A percentile compares a stretch with the other conserved stretches of the same genome.
Evolutionary conservation across 2,888 invertebrate genomes (phyloP).

Genomic region (Agriopis leucophaearia): DNA sequence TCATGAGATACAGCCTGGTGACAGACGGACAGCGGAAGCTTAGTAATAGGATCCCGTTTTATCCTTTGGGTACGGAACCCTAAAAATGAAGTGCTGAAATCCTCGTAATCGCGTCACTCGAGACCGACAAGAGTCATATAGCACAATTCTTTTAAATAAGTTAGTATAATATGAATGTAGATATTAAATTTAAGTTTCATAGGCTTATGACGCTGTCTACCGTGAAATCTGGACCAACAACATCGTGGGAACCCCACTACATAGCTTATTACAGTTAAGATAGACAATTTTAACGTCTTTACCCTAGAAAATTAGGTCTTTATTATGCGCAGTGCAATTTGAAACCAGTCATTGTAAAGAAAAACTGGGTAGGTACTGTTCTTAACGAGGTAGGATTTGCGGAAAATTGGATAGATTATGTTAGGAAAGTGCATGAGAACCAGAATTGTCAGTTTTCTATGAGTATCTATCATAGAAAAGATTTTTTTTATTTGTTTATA

Average conservation of each 20-base stretch:
- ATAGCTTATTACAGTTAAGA: neutral
- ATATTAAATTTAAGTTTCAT: neutral
- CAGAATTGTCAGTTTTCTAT: neutral
- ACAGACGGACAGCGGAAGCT: no score
- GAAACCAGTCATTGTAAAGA: constrained; percentile 24
- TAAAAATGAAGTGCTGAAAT: no score
- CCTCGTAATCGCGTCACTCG: no score
- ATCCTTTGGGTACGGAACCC: no score
- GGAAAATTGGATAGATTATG: constrained; percentile 17
- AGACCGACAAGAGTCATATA: no score
- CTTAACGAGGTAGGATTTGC: neutral
- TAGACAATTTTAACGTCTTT: constrained; percentile 6
- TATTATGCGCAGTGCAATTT: constrained; percentile 6
- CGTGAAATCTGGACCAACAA: constrained; percentile 10
- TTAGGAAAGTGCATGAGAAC: constrained; percentile 1
- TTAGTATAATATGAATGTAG: no score
- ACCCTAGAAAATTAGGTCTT: neutral
- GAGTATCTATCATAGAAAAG: neutral
- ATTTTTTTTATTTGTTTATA: no score
- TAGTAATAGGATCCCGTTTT: no score
- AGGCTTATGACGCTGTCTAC: no score
- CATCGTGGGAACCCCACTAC: constrained; percentile 14
- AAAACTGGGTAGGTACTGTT: constrained; percentile 17
- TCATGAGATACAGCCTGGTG: no score
- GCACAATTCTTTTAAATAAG: no score